Evolutionary conservation across 2,888 invertebrate species (phyloP).

Genomic region (Nebria brevicollis): DNA sequence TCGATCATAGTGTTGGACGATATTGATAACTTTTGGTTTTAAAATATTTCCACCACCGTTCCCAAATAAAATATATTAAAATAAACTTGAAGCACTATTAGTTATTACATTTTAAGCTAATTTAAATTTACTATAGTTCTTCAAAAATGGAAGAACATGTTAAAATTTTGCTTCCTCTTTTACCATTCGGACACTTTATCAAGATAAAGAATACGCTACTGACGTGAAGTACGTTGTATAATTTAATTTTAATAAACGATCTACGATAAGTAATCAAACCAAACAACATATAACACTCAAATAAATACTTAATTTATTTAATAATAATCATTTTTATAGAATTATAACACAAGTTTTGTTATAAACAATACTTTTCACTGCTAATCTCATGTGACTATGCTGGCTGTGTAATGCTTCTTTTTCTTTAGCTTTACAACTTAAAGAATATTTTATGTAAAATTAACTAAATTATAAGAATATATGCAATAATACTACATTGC

Average conservation of each 20-base stretch:
- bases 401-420: neutral
- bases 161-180: conserved; percentile 37
- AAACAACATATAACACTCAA: neutral
- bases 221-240: neutral
- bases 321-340: neutral
- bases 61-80: conserved; percentile 1
- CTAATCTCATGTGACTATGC: neutral
- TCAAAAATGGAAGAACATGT: conserved; percentile 36
- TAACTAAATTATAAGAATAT: neutral
- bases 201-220: neutral
- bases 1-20: conserved; percentile 39
- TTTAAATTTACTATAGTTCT: conserved; percentile 20
- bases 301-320: neutral
- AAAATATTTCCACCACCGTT: conserved; percentile 24
- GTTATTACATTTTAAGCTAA: conserved; percentile 22
- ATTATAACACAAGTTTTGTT: neutral
- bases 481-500: neutral
- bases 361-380: neutral
- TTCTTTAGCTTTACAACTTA: neutral
- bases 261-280: neutral
- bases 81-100: conserved; percentile 15
- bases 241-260: neutral
- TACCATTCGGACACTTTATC: neutral
- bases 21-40: conserved; percentile 10
- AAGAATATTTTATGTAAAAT: neutral